Evolutionary conservation across 2,113 vertebrate species (phyloP).

Genomic region (Myodes glareolus): DNA sequence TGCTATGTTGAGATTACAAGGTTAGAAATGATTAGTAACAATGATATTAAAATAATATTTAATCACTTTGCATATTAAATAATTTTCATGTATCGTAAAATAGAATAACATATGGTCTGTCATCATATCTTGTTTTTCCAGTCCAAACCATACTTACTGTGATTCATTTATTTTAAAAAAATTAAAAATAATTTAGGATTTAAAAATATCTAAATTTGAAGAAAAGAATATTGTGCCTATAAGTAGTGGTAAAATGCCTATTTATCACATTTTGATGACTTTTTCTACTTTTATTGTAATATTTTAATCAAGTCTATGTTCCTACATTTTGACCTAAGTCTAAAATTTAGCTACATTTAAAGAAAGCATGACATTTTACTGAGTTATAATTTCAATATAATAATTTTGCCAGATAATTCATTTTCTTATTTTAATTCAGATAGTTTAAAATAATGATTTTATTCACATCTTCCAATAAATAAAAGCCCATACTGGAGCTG

Average conservation of each 20-base stretch:
- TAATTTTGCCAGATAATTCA: neutral
- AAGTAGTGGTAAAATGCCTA: neutral
- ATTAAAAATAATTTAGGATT: neutral
- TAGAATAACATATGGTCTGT: neutral
- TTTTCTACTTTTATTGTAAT: neutral
- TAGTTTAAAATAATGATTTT: constrained; percentile 51
- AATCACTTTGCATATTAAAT: constrained; percentile 23
- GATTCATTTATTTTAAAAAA: constrained; percentile 43
- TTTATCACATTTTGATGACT: neutral
- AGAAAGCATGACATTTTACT: neutral
- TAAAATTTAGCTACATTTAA: constrained; percentile 31
- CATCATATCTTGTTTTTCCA: neutral
- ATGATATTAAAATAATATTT: constrained; percentile 33
- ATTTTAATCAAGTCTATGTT: neutral
- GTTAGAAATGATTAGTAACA: neutral
- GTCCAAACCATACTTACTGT: neutral
- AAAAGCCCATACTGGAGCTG: constrained; percentile 41
- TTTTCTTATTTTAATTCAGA: constrained; percentile 41
- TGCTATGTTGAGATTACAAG: neutral
- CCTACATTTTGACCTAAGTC: constrained; percentile 1
- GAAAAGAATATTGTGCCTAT: neutral
- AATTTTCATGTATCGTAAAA: neutral
- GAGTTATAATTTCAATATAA: constrained; percentile 40
- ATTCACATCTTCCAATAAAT: constrained; percentile 36
- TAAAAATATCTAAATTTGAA: neutral